Base-by-base conservation (phyloP, 2,113 vertebrate genomes). In the Salvelinus namaycush region DNA sequence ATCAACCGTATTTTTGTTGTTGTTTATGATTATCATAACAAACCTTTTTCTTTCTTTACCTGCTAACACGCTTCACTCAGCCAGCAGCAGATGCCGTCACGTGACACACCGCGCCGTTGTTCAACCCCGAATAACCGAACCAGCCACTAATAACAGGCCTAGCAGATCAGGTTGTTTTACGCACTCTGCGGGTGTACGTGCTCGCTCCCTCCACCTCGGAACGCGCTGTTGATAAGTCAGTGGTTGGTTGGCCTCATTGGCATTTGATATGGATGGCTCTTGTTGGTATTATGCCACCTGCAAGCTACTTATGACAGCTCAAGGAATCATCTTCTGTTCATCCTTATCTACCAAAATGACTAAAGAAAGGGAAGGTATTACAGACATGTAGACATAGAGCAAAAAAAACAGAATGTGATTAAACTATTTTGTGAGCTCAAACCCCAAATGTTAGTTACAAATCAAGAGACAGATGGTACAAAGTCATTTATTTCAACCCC, bases 31-130 rank as follows among this genome's bases (percentile, higher is more conserved):
- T 22, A 4, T 3, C 49, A 24, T 2, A 75, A 71, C 4, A 67
- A 59, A 72, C 76, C 4, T 62, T 48, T 85, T 78, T 39, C 70
- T 75, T 81, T 14, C 72, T 85, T 92, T 93, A 93, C 92, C 92
- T 93, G 91, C 91, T 91, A 93, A 91, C 92, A 92, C 90, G 92
- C 89, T 90, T 92, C 87, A 87, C 92, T 90, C 90, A 91, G 91
- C 90, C 91, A 91, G 90, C 88, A 89, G 90, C 89, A 89, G 90
- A 86, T 80, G 84, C 83, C 87, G 88, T 90, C 91, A 92, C 92
- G 91, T 91, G 91, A 91, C 84, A 73, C 68, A 80, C 81, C 81
- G 84, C 84, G 86, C 87, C 83, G 86, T 81, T 77, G 86, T 86
- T 90, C 70, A 80, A 76, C 73, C 78, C 77, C 72, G 83, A 73